Evolutionary conservation across 2,888 invertebrate species (phyloP).

Genomic region (Mycalesis mineus): DNA sequence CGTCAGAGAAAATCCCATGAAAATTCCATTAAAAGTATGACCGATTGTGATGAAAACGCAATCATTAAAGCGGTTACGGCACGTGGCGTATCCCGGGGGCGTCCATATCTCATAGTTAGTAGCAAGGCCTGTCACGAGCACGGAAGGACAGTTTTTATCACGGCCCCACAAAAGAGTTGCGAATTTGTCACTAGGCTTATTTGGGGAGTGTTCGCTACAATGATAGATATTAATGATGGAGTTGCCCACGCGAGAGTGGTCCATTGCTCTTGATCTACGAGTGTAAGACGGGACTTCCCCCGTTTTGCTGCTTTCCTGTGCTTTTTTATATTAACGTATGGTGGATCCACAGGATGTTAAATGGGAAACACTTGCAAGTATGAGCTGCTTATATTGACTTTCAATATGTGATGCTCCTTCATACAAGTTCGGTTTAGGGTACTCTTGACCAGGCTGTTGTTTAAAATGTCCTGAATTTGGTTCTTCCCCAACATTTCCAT

Average conservation of each 20-base stretch:
- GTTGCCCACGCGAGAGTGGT: constrained; percentile 24
- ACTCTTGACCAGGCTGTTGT: too few species aligned
- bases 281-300: not conserved
- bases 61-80: constrained; percentile 41
- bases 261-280: constrained; percentile 32
- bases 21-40: not conserved
- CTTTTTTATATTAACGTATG: not conserved
- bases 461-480: too few species aligned
- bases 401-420: too few species aligned
- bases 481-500: too few species aligned
- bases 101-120: constrained; percentile 73
- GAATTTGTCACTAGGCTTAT: constrained; percentile 70
- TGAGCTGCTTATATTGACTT: too few species aligned
- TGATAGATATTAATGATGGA: constrained; percentile 61
- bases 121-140: constrained; percentile 46
- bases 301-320: not conserved
- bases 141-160: constrained; percentile 70
- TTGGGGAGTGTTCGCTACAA: constrained; percentile 48
- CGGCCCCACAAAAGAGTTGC: constrained; percentile 70
- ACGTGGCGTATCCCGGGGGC: constrained; percentile 47
- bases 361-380: too few species aligned
- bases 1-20: not conserved
- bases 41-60: constrained; percentile 20
- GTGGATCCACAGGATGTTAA: too few species aligned
- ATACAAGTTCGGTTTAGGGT: too few species aligned